Conservation (phyloP, 2,888 invertebrate species). For the Physocephala rufipes region DNA sequence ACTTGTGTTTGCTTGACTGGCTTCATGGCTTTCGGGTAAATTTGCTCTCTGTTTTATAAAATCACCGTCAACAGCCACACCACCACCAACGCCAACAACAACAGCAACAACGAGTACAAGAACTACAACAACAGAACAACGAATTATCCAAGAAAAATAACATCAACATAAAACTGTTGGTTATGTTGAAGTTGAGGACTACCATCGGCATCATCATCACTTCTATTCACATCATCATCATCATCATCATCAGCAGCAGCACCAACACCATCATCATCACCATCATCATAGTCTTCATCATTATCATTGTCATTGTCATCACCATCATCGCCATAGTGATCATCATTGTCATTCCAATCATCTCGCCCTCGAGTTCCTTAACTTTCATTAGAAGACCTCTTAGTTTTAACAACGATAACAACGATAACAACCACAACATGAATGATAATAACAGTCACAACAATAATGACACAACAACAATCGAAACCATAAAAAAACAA, state of each 20-base stretch:
- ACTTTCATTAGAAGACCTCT: neutral
- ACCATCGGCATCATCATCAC: conserved; percentile 4
- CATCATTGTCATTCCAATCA: neutral
- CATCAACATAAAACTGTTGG: conserved; percentile 6
- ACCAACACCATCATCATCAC: neutral
- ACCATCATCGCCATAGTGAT: neutral
- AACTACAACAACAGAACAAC: conserved; percentile 5
- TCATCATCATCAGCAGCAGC: neutral
- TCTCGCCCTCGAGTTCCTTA: neutral
- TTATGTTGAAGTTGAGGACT: neutral
- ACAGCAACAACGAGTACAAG: neutral
- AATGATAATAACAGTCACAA: conserved; percentile 1
- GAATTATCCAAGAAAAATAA: neutral
- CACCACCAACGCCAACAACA: conserved; percentile 5
- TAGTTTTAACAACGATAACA: neutral
- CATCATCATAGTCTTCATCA: neutral
- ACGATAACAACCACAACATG: neutral
- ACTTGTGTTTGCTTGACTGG: conserved; percentile 7
- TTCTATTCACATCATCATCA: neutral
- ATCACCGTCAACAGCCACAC: neutral
- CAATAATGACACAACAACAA: neutral
- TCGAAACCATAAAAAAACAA: neutral
- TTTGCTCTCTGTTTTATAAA: neutral
- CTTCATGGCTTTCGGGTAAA: conserved; percentile 1
- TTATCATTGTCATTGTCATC: neutral